Conservation (phyloP, 2,113 vertebrate genomes). For the Burhinus bistriatus region DNA sequence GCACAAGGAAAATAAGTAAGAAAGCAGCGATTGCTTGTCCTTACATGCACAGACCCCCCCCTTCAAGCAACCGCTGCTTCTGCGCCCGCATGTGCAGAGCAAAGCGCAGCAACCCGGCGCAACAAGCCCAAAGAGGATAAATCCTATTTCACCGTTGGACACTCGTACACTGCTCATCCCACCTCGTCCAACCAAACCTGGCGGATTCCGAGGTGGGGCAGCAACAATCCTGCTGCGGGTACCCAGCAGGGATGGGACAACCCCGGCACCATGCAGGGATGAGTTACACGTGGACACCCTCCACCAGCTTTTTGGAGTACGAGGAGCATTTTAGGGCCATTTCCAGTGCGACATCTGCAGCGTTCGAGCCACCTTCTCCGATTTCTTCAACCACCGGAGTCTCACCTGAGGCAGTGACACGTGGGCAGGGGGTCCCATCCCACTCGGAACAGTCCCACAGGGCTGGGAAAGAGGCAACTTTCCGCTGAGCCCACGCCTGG, state of each 20-base stretch:
- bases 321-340: background rate
- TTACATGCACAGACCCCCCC: fast-evolving
- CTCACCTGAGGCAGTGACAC: background rate
- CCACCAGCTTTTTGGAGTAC: background rate
- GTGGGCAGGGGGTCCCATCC: background rate
- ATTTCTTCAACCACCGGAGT: background rate
- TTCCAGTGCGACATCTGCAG: fast-evolving
- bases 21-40: background rate
- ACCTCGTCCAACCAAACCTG: background rate
- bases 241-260: background rate
- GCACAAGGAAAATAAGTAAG: background rate
- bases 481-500: background rate
- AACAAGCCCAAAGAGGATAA: background rate
- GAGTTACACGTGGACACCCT: fast-evolving
- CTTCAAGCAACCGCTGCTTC: background rate
- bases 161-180: background rate
- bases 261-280: background rate
- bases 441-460: background rate
- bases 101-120: background rate
- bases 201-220: background rate
- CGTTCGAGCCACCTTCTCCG: fast-evolving
- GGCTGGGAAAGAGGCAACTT: background rate
- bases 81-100: background rate
- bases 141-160: fast-evolving
- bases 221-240: background rate